Conservation (phyloP, 1,140 invertebrate species). For the Onthophagus taurus region DNA sequence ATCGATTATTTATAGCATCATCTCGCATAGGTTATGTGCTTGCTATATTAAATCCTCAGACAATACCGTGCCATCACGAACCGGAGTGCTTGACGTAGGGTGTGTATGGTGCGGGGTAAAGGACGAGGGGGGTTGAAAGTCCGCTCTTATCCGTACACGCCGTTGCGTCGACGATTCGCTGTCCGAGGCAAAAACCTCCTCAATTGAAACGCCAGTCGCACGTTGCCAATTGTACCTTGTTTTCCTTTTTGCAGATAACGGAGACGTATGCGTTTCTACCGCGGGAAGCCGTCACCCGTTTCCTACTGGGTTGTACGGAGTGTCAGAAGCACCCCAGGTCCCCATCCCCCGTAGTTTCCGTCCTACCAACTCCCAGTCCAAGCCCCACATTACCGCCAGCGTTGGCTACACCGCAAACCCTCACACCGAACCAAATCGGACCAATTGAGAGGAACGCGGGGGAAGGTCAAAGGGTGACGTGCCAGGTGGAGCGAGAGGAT, state of each 20-base stretch:
- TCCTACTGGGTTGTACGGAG: slow-evolving; percentile 86
- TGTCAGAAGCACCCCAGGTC: slow-evolving; percentile 81
- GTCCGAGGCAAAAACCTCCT: no score
- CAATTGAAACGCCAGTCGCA: slow-evolving; percentile 24
- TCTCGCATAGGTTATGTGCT: no score
- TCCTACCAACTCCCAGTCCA: slow-evolving; percentile 44
- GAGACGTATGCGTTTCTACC: slow-evolving; percentile 92
- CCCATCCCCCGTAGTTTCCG: slow-evolving; percentile 48
- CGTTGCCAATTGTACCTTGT: slow-evolving; percentile 25
- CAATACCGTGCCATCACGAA: no score
- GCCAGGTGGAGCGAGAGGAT: no score
- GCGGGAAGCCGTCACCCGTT: slow-evolving; percentile 88
- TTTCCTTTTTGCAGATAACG: slow-evolving; percentile 70
- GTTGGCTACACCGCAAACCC: slow-evolving; percentile 20
- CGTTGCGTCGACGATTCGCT: no score
- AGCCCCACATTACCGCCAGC: slow-evolving; percentile 38
- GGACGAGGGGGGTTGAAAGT: no score
- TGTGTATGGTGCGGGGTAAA: no score
- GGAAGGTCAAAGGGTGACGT: no score
- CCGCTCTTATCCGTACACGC: no score
- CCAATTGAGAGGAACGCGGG: slow-evolving; percentile 14
- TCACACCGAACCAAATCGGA: not conserved
- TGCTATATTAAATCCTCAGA: no score
- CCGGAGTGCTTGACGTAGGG: no score
- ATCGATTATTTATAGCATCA: no score